Evolutionary conservation across 2,888 invertebrate species (phyloP).

Genomic region (Auanema freiburgensis): DNA sequence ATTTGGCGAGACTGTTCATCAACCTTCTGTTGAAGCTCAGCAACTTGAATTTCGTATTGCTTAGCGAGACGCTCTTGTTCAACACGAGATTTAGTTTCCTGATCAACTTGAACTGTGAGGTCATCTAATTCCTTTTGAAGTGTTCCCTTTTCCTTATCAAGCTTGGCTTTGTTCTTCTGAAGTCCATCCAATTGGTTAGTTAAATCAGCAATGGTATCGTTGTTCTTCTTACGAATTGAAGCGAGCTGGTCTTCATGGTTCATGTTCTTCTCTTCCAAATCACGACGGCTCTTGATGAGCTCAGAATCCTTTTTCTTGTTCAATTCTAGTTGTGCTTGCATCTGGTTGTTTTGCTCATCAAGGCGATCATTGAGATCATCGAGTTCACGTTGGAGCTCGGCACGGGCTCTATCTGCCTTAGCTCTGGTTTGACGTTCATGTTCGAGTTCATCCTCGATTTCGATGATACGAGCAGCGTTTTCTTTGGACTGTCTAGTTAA

Average conservation of each 20-base stretch:
- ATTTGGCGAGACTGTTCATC: slow-evolving; percentile 90
- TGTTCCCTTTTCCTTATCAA: slow-evolving; percentile 53
- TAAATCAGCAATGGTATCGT: slow-evolving; percentile 72
- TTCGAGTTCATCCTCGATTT: slow-evolving; percentile 98
- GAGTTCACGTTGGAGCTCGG: slow-evolving; percentile 85
- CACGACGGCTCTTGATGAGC: slow-evolving; percentile 93
- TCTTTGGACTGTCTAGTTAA: slow-evolving; percentile 98
- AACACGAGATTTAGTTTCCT: slow-evolving; percentile 45
- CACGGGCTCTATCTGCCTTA: slow-evolving; percentile 44
- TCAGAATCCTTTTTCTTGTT: slow-evolving; percentile 88
- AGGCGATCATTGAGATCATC: slow-evolving; percentile 92
- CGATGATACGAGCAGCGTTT: slow-evolving; percentile 76
- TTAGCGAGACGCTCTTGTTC: slow-evolving; percentile 52
- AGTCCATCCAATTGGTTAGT: slow-evolving; percentile 83
- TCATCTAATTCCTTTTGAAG: slow-evolving; percentile 55
- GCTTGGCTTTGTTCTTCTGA: slow-evolving; percentile 46
- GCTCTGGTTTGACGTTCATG: slow-evolving; percentile 65
- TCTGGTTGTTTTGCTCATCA: slow-evolving; percentile 90
- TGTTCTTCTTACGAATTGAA: slow-evolving; percentile 98
- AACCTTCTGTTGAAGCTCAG: slow-evolving; percentile 90
- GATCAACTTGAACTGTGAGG: slow-evolving; percentile 45
- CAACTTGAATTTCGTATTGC: slow-evolving; percentile 71
- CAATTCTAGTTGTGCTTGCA: slow-evolving; percentile 75
- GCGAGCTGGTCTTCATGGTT: slow-evolving; percentile 96
- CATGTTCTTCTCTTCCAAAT: slow-evolving; percentile 93